Evolutionary conservation across 2,797 vertebrate species (phyloP), one percentile per base, ranked within the genome.

Genomic region (Pipistrellus pipistrellus): DNA sequence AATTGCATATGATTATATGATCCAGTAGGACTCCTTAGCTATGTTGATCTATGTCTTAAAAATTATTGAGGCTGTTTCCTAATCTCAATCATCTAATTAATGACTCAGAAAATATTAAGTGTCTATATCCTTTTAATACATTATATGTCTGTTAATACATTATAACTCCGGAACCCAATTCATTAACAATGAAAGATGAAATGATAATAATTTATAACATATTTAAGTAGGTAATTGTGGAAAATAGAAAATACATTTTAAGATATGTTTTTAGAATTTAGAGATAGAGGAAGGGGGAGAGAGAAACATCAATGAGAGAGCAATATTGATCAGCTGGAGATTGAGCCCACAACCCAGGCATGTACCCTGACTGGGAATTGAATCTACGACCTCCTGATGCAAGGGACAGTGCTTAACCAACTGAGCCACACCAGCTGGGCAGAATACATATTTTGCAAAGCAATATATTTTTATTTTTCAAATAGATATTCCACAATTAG

Each of bases 401-500:
- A 57, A 57, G 55, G 23, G 23, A 25, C 1, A 0, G 2, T 59
- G 57, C 57, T 59, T 11, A 27, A 27, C 25, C 57, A 12, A 59
- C 12, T 13, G 12, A 59, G 57, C 12, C 25, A 59, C 25, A 27
- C 25, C 2, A 12, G 25, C 57, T 59, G 12, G 57, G 57, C 23
- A 57, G 55, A 57, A 57, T 57, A 25, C 4, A 15, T 32, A 75
- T 83, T 82, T 87, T 69, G 2, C 15, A 84, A 59, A 59, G 23
- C 71, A 46, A 17, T 87, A 53, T 75, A 35, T 68, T 88, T 95
- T 83, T 57, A 90, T 44, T n/a, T 96, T 95, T 76, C 77, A 97
- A 77, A 85, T 71, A 62, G 72, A 18, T 81, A 73, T 92, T 83
- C 48, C 78, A 62, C 44, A 96, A 44, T 93, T 62, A 17, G 68